phyloP scores from a whole-genome alignment of 1,140 invertebrate genomes.

The Rhopalosiphum maidis region DNA sequence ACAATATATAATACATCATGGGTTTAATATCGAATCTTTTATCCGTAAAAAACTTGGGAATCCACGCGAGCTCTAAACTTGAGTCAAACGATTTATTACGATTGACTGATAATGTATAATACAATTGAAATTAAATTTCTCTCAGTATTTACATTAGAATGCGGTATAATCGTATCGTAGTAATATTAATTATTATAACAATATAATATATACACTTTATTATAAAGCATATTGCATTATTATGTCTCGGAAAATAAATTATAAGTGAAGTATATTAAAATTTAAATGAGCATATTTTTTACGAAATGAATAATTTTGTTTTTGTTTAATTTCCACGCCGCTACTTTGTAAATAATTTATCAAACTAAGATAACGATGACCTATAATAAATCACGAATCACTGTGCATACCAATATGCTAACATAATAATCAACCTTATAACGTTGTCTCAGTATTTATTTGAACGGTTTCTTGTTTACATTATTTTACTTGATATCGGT shows the following conservation, averaged over 20 bases:
- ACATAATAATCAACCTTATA: neutral
- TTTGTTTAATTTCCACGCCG: neutral
- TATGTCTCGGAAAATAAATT: neutral
- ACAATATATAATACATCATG: neutral
- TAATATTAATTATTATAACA: neutral
- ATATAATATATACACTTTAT: neutral
- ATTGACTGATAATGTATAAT: neutral
- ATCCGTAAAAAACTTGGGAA: neutral
- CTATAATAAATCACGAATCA: neutral
- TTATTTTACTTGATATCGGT: neutral
- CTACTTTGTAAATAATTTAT: neutral
- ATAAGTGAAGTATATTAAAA: neutral
- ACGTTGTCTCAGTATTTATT: neutral
- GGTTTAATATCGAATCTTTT: neutral
- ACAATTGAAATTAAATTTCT: neutral
- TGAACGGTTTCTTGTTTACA: neutral
- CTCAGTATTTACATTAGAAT: neutral
- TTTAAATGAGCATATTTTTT: neutral
- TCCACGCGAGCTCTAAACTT: neutral
- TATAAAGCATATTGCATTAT: neutral
- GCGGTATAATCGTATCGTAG: neutral
- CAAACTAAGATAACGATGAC: slow-evolving; percentile 5
- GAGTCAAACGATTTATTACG: neutral
- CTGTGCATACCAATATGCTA: neutral
- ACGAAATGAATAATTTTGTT: neutral